Percentiles rank a stretch among this genome's conserved stretches.
Conservation (phyloP, 92 coral and sea anemone species). For the Metridium senile region DNA sequence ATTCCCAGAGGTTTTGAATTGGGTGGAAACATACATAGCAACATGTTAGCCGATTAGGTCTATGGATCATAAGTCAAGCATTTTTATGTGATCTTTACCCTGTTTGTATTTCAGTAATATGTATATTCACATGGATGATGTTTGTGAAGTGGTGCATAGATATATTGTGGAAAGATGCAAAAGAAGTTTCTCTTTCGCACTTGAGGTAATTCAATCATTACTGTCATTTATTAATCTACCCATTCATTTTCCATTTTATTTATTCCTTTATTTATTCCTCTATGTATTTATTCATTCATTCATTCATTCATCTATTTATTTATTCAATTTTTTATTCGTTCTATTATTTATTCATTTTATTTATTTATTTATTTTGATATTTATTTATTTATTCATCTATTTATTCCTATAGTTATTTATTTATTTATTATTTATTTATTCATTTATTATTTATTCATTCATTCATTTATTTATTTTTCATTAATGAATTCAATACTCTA, state of each 20-base stretch:
- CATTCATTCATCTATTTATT: background rate
- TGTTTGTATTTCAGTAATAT: slow-evolving; percentile 65
- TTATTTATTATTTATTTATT: too few species aligned
- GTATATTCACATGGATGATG: slow-evolving; percentile 99
- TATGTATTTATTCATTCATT: background rate
- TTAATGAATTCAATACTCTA: background rate
- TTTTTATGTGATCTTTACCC: too few species aligned
- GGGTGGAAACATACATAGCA: too few species aligned
- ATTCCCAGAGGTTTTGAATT: too few species aligned
- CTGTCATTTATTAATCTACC: background rate
- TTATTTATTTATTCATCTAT: background rate
- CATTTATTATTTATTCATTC: background rate
- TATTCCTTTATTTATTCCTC: background rate
- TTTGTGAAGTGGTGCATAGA: slow-evolving; percentile 85
- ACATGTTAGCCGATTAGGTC: too few species aligned
- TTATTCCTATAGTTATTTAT: too few species aligned
- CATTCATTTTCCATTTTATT: background rate
- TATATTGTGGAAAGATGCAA: slow-evolving; percentile 87
- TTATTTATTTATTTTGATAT: too few species aligned
- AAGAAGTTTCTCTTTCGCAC: slow-evolving; percentile 84
- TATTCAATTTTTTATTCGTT: background rate
- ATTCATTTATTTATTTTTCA: background rate
- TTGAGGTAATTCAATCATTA: slow-evolving; percentile 85
- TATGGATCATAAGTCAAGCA: too few species aligned
- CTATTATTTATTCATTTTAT: background rate